phyloP scores from a whole-genome alignment of 1,140 invertebrate species.

The Sarcophaga bullata region DNA sequence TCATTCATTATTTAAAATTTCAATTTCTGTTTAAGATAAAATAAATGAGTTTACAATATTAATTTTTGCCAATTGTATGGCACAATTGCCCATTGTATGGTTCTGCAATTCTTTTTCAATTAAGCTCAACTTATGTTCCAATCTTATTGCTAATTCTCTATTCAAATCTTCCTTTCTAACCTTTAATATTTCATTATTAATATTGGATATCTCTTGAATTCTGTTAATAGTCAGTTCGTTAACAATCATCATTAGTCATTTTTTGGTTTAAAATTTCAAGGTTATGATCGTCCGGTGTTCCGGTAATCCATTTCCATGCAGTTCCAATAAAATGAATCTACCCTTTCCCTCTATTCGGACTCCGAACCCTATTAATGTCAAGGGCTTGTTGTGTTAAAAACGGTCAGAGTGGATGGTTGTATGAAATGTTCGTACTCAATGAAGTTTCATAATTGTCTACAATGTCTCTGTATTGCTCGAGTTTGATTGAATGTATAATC shows the following conservation, averaged over 20 bases:
- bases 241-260: not conserved
- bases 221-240: not conserved
- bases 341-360: not conserved
- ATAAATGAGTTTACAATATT: conserved; percentile 16
- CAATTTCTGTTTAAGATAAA: not conserved
- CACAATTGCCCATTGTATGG: no score
- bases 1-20: not conserved
- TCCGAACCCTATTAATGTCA: not conserved
- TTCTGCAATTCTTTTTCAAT: not conserved
- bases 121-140: not conserved
- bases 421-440: no score
- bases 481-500: not conserved
- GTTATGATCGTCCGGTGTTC: not conserved
- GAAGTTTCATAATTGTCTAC: no score
- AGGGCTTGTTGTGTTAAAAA: not conserved
- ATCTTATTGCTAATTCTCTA: not conserved
- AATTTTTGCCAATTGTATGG: not conserved
- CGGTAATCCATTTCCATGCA: conserved; percentile 14
- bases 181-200: conserved; percentile 1
- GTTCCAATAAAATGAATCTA: not conserved
- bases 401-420: not conserved
- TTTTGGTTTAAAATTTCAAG: not conserved
- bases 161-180: not conserved
- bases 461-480: not conserved
- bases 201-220: not conserved